Base-by-base conservation (phyloP, 2,797 vertebrate species). In the Ceyx erithaca region DNA sequence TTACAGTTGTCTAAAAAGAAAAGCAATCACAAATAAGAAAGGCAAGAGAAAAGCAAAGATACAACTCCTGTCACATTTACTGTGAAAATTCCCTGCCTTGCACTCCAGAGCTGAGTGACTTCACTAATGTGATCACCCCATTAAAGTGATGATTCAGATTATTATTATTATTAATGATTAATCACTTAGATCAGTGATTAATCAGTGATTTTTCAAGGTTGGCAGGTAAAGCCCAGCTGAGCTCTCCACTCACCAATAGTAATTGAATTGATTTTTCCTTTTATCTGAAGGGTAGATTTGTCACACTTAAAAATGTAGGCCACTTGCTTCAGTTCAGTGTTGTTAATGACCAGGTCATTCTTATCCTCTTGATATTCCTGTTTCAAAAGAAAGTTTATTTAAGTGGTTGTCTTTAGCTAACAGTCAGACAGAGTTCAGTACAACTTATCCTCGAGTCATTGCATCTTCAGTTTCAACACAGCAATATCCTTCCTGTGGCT, bases 181-280 rank as follows among this genome's bases (percentile, higher is more conserved):
- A 91, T 78, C 61, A 69, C 7, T 0, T 19, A 57, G 85, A 22
- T 54, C 31, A 70, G 11, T 66, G 85, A 40, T 40, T 40, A 40
- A 40, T 40, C 37, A 40, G 37, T 40, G 37, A 40, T 85, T 85
- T 83, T 82, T n/a, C 16, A 80, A 64, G 49, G 72, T 5, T 80
- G 55, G 40, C 62, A 75, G 59, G 77, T 85, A 55, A 83, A 85
- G 48, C 14, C 37, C 46, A 78, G 64, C 76, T 64, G 89, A 93
- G 69, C 46, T 83, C 41, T 35, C 5, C 49, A 96, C 98, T 97
- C 97, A 99, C 98, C 98, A 22, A 99, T 92, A 80, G 98, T 99
- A 95, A 99, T 99, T 93, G 99, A 99, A 97, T 99, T 99, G 87
- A 99, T 97, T 98, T 99, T 99, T 61, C 99, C 99, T 95, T 99